Evolutionary conservation across 2,797 vertebrate genomes (phyloP).

Genomic region (Pterois miles): DNA sequence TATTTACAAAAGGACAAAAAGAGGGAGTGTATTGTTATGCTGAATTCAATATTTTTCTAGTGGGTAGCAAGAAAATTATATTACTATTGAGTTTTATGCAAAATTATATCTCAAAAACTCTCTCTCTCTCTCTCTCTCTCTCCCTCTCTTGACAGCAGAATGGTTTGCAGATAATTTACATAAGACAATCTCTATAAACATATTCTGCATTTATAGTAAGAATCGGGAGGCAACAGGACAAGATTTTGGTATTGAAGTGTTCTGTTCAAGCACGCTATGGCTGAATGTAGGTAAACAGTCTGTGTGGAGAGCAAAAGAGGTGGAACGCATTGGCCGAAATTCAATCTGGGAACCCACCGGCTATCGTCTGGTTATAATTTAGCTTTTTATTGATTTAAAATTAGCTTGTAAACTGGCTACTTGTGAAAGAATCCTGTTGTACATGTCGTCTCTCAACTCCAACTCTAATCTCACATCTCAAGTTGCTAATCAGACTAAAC

Average conservation of each 20-base stretch:
- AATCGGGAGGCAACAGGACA: not conserved
- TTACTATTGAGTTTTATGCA: not conserved
- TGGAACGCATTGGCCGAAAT: no score
- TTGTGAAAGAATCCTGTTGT: no score
- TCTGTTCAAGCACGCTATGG: not conserved
- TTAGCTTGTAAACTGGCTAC: no score
- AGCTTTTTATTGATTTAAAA: no score
- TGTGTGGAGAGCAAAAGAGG: no score
- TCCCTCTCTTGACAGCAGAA: not conserved
- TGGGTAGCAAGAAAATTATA: slow-evolving; percentile 1
- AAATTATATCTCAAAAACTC: slow-evolving; percentile 16
- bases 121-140: no score
- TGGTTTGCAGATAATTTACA: slow-evolving; percentile 16
- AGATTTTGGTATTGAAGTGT: not conserved
- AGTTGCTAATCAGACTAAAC: not conserved
- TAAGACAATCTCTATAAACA: not conserved
- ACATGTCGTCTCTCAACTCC: no score
- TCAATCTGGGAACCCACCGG: no score
- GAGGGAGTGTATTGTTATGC: not conserved
- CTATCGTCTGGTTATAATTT: no score
- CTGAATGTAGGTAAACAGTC: no score
- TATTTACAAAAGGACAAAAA: slow-evolving; percentile 6
- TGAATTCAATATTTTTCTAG: not conserved
- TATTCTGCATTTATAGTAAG: no score
- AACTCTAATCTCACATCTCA: not conserved